Evolutionary conservation across 2,113 vertebrate species (phyloP).

Genomic region (Anarhynchus alexandrinus): DNA sequence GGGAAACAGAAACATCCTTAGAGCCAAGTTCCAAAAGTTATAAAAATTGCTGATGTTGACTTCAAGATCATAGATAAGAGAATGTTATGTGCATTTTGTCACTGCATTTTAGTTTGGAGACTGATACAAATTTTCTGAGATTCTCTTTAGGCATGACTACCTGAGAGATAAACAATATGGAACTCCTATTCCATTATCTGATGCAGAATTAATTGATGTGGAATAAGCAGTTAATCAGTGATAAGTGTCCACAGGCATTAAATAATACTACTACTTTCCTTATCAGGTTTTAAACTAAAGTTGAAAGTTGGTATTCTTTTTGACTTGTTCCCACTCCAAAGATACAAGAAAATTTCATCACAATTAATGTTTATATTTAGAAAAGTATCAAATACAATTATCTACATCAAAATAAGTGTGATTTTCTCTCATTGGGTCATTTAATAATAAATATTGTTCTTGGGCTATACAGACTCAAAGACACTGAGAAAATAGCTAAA

Average conservation of each 20-base stretch:
- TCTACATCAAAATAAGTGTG: neutral
- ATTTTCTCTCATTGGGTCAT: neutral
- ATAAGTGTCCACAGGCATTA: neutral
- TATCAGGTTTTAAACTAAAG: neutral
- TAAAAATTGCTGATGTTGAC: neutral
- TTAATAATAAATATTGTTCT: neutral
- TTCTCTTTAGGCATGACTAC: neutral
- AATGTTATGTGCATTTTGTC: neutral
- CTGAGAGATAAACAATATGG: neutral
- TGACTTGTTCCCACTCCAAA: neutral
- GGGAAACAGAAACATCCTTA: neutral
- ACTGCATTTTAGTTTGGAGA: neutral
- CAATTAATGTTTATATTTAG: neutral
- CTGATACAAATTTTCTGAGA: neutral
- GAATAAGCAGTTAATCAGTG: neutral
- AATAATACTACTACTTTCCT: neutral
- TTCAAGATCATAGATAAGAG: neutral
- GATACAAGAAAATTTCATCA: neutral
- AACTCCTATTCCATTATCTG: neutral
- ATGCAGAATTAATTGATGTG: neutral
- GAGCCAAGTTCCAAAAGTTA: neutral
- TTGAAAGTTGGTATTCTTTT: neutral
- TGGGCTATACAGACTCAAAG: neutral
- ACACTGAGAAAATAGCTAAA: neutral
- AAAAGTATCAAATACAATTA: neutral